Conservation (phyloP, 2,888 invertebrate species). For the Apamea crenata region DNA sequence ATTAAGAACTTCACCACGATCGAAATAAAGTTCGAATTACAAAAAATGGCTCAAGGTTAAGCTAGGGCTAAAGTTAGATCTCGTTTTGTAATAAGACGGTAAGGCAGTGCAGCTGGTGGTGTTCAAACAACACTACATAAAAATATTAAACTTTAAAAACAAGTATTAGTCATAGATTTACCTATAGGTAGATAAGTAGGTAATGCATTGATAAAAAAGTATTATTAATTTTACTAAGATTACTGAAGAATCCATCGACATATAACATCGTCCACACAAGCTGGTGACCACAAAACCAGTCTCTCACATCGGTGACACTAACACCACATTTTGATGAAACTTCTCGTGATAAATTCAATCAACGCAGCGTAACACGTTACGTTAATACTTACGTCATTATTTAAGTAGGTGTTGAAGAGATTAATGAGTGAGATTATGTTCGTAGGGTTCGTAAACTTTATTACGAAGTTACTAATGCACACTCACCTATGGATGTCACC, state of each 20-base stretch:
- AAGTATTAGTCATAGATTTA: neutral
- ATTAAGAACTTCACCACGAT: neutral
- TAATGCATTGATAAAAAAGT: neutral
- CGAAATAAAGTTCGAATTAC: neutral
- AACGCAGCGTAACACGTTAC: slow-evolving; percentile 44
- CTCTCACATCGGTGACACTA: slow-evolving; percentile 20
- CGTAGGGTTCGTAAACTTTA: slow-evolving; percentile 43
- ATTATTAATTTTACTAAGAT: slow-evolving; percentile 2
- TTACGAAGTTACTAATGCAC: slow-evolving; percentile 43
- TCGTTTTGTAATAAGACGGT: neutral
- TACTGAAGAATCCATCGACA: neutral
- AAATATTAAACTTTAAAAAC: neutral
- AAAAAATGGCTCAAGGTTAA: neutral
- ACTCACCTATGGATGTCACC: slow-evolving; percentile 24
- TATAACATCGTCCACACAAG: neutral
- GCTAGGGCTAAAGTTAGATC: neutral
- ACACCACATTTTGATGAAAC: slow-evolving; percentile 46
- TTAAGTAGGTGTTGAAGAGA: slow-evolving; percentile 61
- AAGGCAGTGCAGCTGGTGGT: neutral
- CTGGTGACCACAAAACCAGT: slow-evolving; percentile 35
- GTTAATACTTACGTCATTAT: slow-evolving; percentile 57
- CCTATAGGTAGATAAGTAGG: neutral
- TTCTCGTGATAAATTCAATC: slow-evolving; percentile 55
- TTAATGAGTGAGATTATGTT: slow-evolving; percentile 55
- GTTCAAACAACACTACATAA: neutral